Evolutionary conservation across 2,113 vertebrate species (phyloP).

Genomic region (Turnix velox): DNA sequence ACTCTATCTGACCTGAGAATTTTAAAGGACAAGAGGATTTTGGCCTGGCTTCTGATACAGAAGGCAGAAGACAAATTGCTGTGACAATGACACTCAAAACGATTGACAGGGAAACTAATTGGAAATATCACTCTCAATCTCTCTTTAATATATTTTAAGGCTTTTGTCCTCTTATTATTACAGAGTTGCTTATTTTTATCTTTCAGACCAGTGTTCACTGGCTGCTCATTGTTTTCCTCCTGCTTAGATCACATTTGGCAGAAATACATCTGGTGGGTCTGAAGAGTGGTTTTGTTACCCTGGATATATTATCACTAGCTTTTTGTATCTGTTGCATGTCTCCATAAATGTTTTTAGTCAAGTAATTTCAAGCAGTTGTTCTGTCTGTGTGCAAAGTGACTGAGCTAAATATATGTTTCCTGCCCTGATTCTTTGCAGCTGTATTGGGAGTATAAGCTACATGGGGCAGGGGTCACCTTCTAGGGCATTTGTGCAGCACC

Average conservation of each 20-base stretch:
- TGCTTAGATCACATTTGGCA: neutral
- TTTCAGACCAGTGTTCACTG: neutral
- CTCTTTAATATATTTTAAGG: neutral
- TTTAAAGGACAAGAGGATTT: neutral
- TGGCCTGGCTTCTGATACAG: neutral
- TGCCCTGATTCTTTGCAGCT: neutral
- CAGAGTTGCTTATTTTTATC: neutral
- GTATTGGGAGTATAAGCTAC: neutral
- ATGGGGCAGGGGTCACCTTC: neutral
- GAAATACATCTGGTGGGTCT: neutral
- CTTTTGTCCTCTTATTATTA: neutral
- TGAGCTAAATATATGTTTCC: neutral
- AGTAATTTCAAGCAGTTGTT: neutral
- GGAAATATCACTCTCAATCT: neutral
- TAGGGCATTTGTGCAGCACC: neutral
- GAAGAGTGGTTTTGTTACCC: neutral
- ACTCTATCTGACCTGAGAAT: neutral
- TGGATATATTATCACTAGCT: neutral
- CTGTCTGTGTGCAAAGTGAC: neutral
- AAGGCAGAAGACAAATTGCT: neutral
- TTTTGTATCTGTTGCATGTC: neutral
- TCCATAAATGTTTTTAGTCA: neutral
- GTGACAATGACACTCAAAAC: neutral
- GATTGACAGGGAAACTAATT: accelerated
- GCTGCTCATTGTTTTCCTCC: neutral